A percentile compares a stretch with the other conserved stretches of the same genome.
These are phyloP conservation scores for Hippoglossus hippoglossus DNA, from an alignment of 2,797 vertebrate species.

Conservation along the genomic window DNA sequence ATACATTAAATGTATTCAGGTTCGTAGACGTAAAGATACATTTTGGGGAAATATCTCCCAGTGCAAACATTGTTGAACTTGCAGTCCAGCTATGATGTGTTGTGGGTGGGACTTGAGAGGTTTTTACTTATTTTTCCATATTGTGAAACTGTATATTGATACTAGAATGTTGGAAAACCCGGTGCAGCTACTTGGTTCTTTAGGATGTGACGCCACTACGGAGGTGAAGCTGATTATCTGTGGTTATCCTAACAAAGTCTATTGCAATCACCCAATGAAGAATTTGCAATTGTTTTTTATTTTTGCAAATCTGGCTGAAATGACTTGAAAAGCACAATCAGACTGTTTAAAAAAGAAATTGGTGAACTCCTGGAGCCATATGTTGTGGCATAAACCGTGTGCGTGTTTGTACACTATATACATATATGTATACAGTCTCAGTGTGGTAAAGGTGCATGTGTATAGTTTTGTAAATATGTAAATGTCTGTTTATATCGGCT, in stretches of 20 bases:
- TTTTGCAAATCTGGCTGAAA: constrained; percentile 57
- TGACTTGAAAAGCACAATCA: constrained; percentile 81
- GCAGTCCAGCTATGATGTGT: constrained; percentile 55
- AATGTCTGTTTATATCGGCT: constrained; percentile 85
- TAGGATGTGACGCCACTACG: constrained; percentile 65
- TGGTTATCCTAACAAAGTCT: constrained; percentile 42
- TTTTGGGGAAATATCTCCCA: constrained; percentile 1
- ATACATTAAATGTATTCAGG: neutral
- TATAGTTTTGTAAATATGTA: constrained; percentile 86
- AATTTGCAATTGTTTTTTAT: constrained; percentile 39
- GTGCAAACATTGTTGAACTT: neutral
- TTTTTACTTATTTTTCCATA: constrained; percentile 79
- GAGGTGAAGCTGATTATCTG: constrained; percentile 47
- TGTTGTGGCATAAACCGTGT: constrained; percentile 48
- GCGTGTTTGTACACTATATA: constrained; percentile 53
- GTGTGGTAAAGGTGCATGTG: constrained; percentile 83
- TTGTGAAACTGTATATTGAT: constrained; percentile 79
- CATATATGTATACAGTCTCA: constrained; percentile 71
- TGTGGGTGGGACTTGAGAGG: constrained; percentile 54
- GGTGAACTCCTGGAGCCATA: constrained; percentile 60
- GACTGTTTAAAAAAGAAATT: constrained; percentile 29
- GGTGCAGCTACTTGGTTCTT: constrained; percentile 64
- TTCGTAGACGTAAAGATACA: neutral
- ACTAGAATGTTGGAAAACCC: constrained; percentile 50
- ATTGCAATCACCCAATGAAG: constrained; percentile 58